Conservation (phyloP, 1,140 invertebrate species). For the Drosophila watanabei region DNA sequence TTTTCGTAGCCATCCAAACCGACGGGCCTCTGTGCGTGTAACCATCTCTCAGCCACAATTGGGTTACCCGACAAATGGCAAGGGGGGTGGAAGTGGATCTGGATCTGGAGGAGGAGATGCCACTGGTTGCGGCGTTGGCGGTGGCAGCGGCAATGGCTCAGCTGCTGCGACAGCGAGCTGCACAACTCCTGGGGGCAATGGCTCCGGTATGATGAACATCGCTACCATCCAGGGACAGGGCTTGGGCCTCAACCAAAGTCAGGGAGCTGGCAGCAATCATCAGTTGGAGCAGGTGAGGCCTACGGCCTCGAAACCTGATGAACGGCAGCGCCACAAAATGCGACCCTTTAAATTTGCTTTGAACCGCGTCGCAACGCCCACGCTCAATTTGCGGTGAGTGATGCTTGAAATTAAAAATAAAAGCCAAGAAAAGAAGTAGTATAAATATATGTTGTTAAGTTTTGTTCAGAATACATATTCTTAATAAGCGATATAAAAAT, state of each 20-base stretch:
- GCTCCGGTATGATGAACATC: constrained; percentile 54
- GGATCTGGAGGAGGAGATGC: constrained; percentile 12
- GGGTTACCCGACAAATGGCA: constrained; percentile 67
- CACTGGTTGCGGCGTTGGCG: neutral
- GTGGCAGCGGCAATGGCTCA: constrained; percentile 76
- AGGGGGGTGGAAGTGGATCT: constrained; percentile 23
- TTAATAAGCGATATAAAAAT: neutral
- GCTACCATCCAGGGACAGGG: constrained; percentile 61
- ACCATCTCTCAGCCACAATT: constrained; percentile 76
- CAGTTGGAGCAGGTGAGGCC: constrained; percentile 45
- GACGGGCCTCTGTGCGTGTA: constrained; percentile 74
- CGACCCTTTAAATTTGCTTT: constrained; percentile 89
- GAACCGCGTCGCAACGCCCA: constrained; percentile 88
- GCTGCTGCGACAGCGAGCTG: constrained; percentile 74
- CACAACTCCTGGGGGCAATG: constrained; percentile 50
- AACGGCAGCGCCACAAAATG: constrained; percentile 87
- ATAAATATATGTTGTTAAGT: too few species aligned
- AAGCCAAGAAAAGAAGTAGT: neutral
- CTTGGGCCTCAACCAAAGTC: constrained; percentile 10
- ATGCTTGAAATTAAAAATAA: constrained; percentile 3
- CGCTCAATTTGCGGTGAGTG: constrained; percentile 88
- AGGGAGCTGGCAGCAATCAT: constrained; percentile 36
- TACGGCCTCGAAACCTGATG: constrained; percentile 86
- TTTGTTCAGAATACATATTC: neutral
- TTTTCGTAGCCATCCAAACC: constrained; percentile 74